Evolutionary conservation across 2,888 invertebrate species (phyloP).

Genomic region (Julus scandinavius): DNA sequence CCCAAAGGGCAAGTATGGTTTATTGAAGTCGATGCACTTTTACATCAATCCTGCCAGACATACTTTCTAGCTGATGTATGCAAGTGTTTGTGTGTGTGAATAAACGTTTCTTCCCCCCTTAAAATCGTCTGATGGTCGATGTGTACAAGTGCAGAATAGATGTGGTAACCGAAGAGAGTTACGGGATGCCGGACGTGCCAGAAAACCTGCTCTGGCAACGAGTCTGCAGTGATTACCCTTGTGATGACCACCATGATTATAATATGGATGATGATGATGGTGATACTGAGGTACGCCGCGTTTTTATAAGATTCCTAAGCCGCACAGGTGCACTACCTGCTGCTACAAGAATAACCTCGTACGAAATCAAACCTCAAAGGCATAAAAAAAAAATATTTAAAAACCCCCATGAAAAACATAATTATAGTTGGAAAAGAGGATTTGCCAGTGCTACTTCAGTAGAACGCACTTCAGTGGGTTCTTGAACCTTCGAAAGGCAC

Average conservation of each 20-base stretch:
- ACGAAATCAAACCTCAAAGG: background rate
- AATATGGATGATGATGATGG: slow-evolving; percentile 17
- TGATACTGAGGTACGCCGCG: background rate
- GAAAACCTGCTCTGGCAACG: slow-evolving; percentile 31
- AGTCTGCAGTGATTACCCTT: slow-evolving; percentile 17
- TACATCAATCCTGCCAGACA: slow-evolving; percentile 17
- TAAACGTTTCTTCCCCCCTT: slow-evolving; percentile 6
- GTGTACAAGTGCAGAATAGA: slow-evolving; percentile 4
- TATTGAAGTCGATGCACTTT: slow-evolving; percentile 42
- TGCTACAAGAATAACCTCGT: slow-evolving; percentile 4
- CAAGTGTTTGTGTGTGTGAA: slow-evolving; percentile 13
- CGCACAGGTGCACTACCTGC: slow-evolving; percentile 35
- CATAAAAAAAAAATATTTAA: background rate
- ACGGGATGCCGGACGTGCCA: slow-evolving; percentile 34
- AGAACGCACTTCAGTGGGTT: slow-evolving; percentile 22
- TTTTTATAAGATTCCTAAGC: slow-evolving; percentile 20
- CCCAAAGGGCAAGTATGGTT: slow-evolving; percentile 42
- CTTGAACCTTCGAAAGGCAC: background rate
- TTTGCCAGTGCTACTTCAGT: slow-evolving; percentile 10
- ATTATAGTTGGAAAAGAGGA: slow-evolving; percentile 22
- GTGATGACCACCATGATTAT: slow-evolving; percentile 38
- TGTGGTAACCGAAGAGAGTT: slow-evolving; percentile 10
- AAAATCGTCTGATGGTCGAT: slow-evolving; percentile 15
- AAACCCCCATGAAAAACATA: background rate
- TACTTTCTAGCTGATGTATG: background rate